These are phyloP conservation scores for Cephus runcator DNA, from an alignment of 2,888 invertebrate genomes.

Conservation along the genomic window DNA sequence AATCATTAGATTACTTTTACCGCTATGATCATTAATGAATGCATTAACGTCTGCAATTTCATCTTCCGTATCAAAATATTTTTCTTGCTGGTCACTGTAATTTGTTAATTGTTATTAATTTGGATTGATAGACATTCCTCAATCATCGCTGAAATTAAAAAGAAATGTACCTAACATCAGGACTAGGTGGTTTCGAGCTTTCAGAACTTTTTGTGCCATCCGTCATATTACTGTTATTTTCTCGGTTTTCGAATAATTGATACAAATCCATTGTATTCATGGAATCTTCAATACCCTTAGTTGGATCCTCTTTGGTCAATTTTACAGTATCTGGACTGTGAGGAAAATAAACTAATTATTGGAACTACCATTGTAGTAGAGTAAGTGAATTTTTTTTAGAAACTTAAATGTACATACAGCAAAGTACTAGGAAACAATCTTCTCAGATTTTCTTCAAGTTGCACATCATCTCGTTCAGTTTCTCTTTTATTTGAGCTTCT, in stretches of 20 bases:
- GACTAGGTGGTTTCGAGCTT: slow-evolving; percentile 56
- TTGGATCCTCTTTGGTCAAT: slow-evolving; percentile 64
- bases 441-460: slow-evolving; percentile 74
- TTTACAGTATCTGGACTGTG: slow-evolving; percentile 58
- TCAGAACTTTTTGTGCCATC: slow-evolving; percentile 50
- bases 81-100: slow-evolving; percentile 46
- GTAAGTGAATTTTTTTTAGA: slow-evolving; percentile 19
- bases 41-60: slow-evolving; percentile 74
- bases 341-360: slow-evolving; percentile 19
- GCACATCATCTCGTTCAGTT: slow-evolving; percentile 71
- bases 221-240: slow-evolving; percentile 43
- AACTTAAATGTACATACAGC: slow-evolving; percentile 54
- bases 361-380: slow-evolving; percentile 16
- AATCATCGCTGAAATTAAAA: background rate
- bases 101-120: background rate
- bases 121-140: background rate
- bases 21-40: slow-evolving; percentile 69
- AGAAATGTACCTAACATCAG: slow-evolving; percentile 38
- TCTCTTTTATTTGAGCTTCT: slow-evolving; percentile 68
- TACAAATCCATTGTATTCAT: slow-evolving; percentile 74
- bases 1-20: slow-evolving; percentile 67
- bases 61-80: slow-evolving; percentile 75
- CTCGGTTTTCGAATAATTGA: slow-evolving; percentile 70
- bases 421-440: slow-evolving; percentile 74
- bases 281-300: slow-evolving; percentile 68